phyloP scores from a whole-genome alignment of 1,140 invertebrate genomes.

The Bursaphelenchus mucronatus region DNA sequence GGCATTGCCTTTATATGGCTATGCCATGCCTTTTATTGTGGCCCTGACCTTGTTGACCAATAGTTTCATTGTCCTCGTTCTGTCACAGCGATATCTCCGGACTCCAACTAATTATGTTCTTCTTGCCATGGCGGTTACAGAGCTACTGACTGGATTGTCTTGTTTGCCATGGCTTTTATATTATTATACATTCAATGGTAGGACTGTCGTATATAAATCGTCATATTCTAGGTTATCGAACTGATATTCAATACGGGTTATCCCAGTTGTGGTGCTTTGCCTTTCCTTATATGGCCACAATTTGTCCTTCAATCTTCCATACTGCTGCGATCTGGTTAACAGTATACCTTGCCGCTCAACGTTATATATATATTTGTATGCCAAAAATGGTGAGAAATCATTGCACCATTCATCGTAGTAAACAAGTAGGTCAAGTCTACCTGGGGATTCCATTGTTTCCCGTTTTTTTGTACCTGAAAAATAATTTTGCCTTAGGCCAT shows the following conservation, averaged over 20 bases:
- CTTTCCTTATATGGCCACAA: slow-evolving; percentile 56
- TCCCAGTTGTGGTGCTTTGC: slow-evolving; percentile 54
- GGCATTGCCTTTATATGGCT: slow-evolving; percentile 58
- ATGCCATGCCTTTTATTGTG: slow-evolving; percentile 66
- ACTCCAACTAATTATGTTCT: slow-evolving; percentile 71
- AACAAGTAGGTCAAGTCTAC: slow-evolving; percentile 46
- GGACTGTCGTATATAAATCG: slow-evolving; percentile 4
- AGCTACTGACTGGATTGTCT: slow-evolving; percentile 75
- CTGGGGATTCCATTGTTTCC: background rate
- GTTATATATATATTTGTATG: slow-evolving; percentile 59
- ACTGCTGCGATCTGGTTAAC: slow-evolving; percentile 53
- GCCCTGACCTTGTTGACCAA: slow-evolving; percentile 79
- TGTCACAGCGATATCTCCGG: slow-evolving; percentile 68
- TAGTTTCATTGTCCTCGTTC: slow-evolving; percentile 75
- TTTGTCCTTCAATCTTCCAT: slow-evolving; percentile 59
- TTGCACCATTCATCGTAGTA: slow-evolving; percentile 54
- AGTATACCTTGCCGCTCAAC: slow-evolving; percentile 55
- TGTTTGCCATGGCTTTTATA: slow-evolving; percentile 60
- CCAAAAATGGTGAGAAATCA: slow-evolving; percentile 53
- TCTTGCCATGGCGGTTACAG: slow-evolving; percentile 81
- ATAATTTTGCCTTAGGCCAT: slow-evolving; percentile 47
- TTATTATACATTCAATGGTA: slow-evolving; percentile 57
- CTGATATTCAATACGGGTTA: slow-evolving; percentile 42
- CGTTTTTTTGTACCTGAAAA: slow-evolving; percentile 3
- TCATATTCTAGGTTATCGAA: slow-evolving; percentile 43